phyloP scores from a whole-genome alignment of 2,888 invertebrate species.

The Spialia ferax region DNA sequence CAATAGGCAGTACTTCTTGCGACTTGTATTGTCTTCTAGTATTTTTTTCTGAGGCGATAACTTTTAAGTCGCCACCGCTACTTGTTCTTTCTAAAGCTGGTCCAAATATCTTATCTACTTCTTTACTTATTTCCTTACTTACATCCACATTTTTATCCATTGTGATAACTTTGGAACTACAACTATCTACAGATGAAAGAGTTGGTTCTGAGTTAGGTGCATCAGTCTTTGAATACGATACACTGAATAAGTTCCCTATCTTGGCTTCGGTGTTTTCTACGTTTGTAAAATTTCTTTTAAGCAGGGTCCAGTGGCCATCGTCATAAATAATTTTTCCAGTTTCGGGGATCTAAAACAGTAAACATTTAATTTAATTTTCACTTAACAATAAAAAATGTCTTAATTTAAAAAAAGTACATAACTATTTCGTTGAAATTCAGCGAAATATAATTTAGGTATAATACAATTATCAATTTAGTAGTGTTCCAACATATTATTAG shows the following conservation, averaged over 20 bases:
- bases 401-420: too few relatives aligned
- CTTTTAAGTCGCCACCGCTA: constrained; percentile 76
- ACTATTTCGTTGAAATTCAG: neutral
- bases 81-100: constrained; percentile 75
- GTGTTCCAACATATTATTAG: too few relatives aligned
- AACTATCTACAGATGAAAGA: constrained; percentile 67
- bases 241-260: constrained; percentile 76
- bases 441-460: neutral
- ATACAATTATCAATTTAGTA: too few relatives aligned
- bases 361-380: neutral
- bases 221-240: constrained; percentile 61
- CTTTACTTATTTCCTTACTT: constrained; percentile 68
- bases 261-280: constrained; percentile 51
- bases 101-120: constrained; percentile 76
- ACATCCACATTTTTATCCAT: constrained; percentile 65
- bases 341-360: constrained; percentile 60
- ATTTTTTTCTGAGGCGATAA: constrained; percentile 69
- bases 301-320: constrained; percentile 66
- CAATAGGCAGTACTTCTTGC: constrained; percentile 74
- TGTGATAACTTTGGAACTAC: constrained; percentile 69
- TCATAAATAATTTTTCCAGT: constrained; percentile 68
- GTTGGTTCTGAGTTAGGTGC: constrained; percentile 64
- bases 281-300: constrained; percentile 43
- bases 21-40: constrained; percentile 78
- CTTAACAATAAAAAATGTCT: too few relatives aligned